A percentile compares a stretch with the other conserved stretches of the same genome.
These are phyloP conservation scores for Ceratoteleas bidentatus DNA, from an alignment of 1,140 invertebrate species.

Conservation along the genomic window DNA sequence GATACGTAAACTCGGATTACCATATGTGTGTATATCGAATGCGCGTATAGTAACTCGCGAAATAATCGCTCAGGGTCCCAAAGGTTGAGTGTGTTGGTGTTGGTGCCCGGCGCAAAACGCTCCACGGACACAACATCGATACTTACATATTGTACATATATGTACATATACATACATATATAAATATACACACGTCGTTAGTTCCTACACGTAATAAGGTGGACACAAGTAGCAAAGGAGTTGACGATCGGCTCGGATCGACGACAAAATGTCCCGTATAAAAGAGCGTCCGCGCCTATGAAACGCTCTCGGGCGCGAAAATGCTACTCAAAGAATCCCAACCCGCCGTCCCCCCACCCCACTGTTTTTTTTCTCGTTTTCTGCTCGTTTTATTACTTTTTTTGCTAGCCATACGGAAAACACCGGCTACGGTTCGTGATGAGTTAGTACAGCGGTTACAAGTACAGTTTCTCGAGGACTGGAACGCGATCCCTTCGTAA, in stretches of 20 bases:
- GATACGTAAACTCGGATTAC: conserved; percentile 36
- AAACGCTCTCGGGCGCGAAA: conserved; percentile 67
- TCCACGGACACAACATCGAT: conserved; percentile 21
- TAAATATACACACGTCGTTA: conserved; percentile 26
- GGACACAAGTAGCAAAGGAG: conserved; percentile 58
- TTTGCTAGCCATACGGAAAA: conserved; percentile 53
- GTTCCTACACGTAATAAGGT: conserved; percentile 59
- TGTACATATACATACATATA: conserved; percentile 19
- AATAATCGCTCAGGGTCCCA: conserved; percentile 61
- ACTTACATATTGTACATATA: conserved; percentile 11
- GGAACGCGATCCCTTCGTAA: conserved; percentile 28
- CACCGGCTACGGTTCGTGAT: conserved; percentile 25
- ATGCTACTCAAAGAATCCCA: no score
- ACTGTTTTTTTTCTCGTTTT: conserved; percentile 4
- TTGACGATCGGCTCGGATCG: conserved; percentile 63
- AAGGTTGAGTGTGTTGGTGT: conserved; percentile 8
- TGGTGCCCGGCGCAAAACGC: conserved; percentile 34
- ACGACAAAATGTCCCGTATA: conserved; percentile 61
- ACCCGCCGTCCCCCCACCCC: no score
- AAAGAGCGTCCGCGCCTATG: conserved; percentile 68
- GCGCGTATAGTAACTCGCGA: conserved; percentile 45
- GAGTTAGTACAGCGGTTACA: conserved; percentile 33
- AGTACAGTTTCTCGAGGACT: conserved; percentile 44
- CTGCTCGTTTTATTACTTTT: conserved; percentile 3
- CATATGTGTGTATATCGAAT: conserved; percentile 53